Conservation (phyloP, 2,797 vertebrate species). For the Coilia nasus region DNA sequence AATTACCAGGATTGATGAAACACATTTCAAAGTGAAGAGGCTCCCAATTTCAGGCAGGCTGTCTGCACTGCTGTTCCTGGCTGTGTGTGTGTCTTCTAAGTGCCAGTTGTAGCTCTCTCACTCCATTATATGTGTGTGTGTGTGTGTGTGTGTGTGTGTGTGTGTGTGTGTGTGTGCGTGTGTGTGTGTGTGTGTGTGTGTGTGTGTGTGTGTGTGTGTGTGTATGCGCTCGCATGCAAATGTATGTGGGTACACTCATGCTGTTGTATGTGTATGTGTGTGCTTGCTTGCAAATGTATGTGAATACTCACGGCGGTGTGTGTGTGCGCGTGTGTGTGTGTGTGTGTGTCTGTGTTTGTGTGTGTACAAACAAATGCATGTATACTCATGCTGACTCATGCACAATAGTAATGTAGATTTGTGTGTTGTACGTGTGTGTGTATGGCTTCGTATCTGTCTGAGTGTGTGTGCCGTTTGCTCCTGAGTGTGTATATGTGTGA, state of each 20-base stretch:
- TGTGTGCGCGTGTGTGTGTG: neutral
- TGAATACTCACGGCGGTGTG: no score
- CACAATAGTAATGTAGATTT: neutral
- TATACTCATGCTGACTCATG: neutral
- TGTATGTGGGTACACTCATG: neutral
- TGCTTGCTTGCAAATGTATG: neutral
- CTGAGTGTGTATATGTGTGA: neutral
- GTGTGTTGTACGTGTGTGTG: neutral
- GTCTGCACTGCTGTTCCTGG: neutral
- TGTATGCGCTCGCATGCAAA: neutral
- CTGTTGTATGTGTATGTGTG: neutral
- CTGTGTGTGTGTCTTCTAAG: neutral
- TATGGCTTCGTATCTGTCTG: neutral
- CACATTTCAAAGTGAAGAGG: neutral
- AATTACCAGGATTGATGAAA: constrained; percentile 14
- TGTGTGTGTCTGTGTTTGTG: neutral
- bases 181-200: constrained; percentile 15
- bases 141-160: constrained; percentile 17
- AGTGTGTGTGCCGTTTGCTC: neutral
- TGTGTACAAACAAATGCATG: neutral
- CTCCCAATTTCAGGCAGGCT: neutral
- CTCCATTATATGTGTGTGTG: neutral
- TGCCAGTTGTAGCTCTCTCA: neutral
- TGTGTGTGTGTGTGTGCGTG: constrained; percentile 15
- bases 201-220: neutral